Evolutionary conservation across 1,140 invertebrate species (phyloP), one percentile per base, ranked within the genome.

Genomic region (Parapsyche elsis): DNA sequence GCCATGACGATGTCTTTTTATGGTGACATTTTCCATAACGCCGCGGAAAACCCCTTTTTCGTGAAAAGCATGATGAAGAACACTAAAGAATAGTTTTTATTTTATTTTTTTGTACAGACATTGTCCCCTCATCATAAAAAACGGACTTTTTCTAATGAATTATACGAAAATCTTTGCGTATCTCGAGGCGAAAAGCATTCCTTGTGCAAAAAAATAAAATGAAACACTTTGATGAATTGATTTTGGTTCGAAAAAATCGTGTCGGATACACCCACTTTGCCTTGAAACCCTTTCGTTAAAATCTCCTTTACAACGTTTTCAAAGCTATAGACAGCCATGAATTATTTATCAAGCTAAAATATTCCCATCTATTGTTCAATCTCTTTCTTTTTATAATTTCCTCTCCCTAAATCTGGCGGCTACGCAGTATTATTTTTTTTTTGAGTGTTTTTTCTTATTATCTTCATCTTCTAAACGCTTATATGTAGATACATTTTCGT

Each of bases 331-430:
- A 71, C 30, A 67, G 70, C 70, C 23, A 75, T 75, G 73, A 75
- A 75, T 75, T 75, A 75, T 75, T 75, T 49, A 75, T 75, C 49
- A 57, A 26, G 45, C 49, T 57, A 24, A 75, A 75, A 75, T 75
- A 21, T 26, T 75, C 16, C 10, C 21, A 21, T 75, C 24, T 57
- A 75, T 75, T 57, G 73, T 57, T 75, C 73, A 57, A 53, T 21
- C 67, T 71, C 26, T 26, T 71, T 38, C n/a, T 71, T 67, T 9
- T 23, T 7, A 67, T 67, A 53, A 53, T 53, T 53, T 53, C 49
- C 10, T 16, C 10, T 53, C 16, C 10, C 49, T 14, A 5, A 12
- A 12, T 1, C 16, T 53, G 49, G 16, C 10, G 49, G 2, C 10
- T 53, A 1, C 12, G 2, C 10, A 10, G 49, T 1, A 53, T 53